Conservation (phyloP, 2,113 vertebrate species). For the Notarius quadriscutis region DNA sequence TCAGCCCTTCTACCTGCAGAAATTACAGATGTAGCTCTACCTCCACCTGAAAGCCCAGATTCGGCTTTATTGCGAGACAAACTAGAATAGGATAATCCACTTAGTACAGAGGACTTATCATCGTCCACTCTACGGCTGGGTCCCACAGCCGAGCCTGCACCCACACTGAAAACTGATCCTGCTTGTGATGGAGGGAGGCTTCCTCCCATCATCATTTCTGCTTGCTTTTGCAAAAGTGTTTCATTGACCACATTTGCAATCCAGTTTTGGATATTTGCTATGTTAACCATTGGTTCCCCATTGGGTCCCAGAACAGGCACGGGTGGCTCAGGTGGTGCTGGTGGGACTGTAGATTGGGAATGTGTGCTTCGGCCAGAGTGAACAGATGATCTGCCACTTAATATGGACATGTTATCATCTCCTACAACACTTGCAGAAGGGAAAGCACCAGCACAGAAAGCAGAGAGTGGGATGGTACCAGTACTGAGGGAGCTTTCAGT, state of each 20-base stretch:
- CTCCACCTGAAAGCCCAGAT: slow-evolving; percentile 68
- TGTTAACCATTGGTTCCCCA: slow-evolving; percentile 82
- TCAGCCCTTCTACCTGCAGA: slow-evolving; percentile 62
- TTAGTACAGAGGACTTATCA: slow-evolving; percentile 79
- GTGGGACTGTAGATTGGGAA: slow-evolving; percentile 66
- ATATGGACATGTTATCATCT: slow-evolving; percentile 79
- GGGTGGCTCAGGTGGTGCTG: slow-evolving; percentile 68
- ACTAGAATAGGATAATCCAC: slow-evolving; percentile 68
- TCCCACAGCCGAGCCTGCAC: slow-evolving; percentile 55
- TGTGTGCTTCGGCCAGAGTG: slow-evolving; percentile 67
- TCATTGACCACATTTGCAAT: slow-evolving; percentile 89
- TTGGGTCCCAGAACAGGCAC: slow-evolving; percentile 73
- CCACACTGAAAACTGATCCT: slow-evolving; percentile 69
- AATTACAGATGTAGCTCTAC: slow-evolving; percentile 57
- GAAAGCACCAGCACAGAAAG: slow-evolving; percentile 76
- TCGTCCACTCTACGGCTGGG: slow-evolving; percentile 68
- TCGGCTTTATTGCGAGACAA: slow-evolving; percentile 54
- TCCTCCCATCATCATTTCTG: slow-evolving; percentile 76
- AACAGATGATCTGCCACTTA: slow-evolving; percentile 78
- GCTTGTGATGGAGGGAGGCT: slow-evolving; percentile 70
- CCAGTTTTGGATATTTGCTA: slow-evolving; percentile 93
- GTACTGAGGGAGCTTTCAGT: slow-evolving; percentile 74
- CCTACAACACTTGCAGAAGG: slow-evolving; percentile 58
- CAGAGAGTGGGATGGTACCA: slow-evolving; percentile 84
- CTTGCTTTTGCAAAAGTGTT: slow-evolving; percentile 90